phyloP scores from a whole-genome alignment of 2,797 vertebrate genomes.

The Pangasius krempfi region DNA sequence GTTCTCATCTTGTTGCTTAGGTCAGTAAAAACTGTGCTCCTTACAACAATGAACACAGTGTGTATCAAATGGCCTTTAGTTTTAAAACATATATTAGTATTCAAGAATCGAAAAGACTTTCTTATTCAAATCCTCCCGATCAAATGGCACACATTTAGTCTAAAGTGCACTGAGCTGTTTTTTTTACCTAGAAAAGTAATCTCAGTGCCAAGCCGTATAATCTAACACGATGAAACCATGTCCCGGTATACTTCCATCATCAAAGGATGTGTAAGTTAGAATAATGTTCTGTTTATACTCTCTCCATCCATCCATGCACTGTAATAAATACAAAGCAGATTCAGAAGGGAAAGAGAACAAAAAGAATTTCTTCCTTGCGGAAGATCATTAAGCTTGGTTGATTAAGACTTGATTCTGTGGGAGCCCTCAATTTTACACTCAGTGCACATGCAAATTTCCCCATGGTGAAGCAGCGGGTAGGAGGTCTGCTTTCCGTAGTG shows the following conservation, averaged over 20 bases:
- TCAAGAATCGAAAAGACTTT: conserved; percentile 1
- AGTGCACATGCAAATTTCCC: conserved; percentile 70
- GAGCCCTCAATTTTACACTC: conserved; percentile 72
- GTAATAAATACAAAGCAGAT: conserved; percentile 46
- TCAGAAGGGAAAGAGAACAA: conserved; percentile 40
- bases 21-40: background rate
- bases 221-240: background rate
- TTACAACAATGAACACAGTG: background rate
- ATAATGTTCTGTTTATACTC: conserved; percentile 26
- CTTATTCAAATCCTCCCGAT: background rate
- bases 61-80: background rate
- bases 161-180: background rate
- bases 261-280: conserved; percentile 20
- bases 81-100: background rate
- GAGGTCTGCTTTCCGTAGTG: conserved; percentile 47
- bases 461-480: conserved; percentile 48
- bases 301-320: conserved; percentile 27
- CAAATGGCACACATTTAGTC: background rate
- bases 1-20: conserved; percentile 35
- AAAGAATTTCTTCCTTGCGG: conserved; percentile 57
- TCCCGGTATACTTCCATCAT: background rate
- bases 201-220: background rate
- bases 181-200: background rate
- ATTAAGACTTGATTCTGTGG: conserved; percentile 70
- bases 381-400: conserved; percentile 70